A percentile compares a stretch with the other conserved stretches of the same genome.
These are phyloP conservation scores for Salpingus planirostris DNA, from an alignment of 2,888 invertebrate genomes.

Conservation along the genomic window DNA sequence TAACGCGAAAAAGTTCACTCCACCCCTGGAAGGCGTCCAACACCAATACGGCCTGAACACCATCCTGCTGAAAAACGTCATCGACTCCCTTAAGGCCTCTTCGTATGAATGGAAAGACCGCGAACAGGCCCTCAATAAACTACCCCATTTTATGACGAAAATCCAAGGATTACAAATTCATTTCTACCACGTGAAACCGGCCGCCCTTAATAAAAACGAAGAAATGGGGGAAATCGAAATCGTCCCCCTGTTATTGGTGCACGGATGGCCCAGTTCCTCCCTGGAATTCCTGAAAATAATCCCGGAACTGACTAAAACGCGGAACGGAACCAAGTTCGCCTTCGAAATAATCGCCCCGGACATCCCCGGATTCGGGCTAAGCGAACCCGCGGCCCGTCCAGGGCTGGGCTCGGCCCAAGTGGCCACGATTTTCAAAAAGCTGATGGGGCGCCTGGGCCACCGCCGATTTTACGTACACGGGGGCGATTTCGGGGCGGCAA, in stretches of 20 bases:
- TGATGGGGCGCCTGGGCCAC: slow-evolving; percentile 63
- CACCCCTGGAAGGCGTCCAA: slow-evolving; percentile 55
- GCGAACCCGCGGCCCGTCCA: slow-evolving; percentile 49
- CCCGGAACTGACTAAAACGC: slow-evolving; percentile 50
- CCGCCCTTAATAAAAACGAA: too few relatives aligned
- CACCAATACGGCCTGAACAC: slow-evolving; percentile 80
- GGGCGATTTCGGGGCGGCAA: slow-evolving; percentile 72
- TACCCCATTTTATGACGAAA: slow-evolving; percentile 60
- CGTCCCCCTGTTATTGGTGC: slow-evolving; percentile 61
- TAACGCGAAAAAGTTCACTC: slow-evolving; percentile 33
- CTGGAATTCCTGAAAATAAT: slow-evolving; percentile 73
- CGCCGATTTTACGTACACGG: slow-evolving; percentile 63
- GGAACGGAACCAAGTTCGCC: slow-evolving; percentile 47
- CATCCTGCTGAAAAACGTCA: slow-evolving; percentile 50
- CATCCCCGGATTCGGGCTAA: slow-evolving; percentile 47
- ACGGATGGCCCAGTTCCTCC: slow-evolving; percentile 87
- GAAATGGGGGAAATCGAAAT: slow-evolving; percentile 34
- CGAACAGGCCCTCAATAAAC: slow-evolving; percentile 53
- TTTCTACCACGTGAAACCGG: slow-evolving; percentile 46
- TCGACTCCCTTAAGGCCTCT: slow-evolving; percentile 70
- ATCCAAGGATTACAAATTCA: slow-evolving; percentile 63
- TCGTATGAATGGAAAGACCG: slow-evolving; percentile 59
- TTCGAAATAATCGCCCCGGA: slow-evolving; percentile 57
- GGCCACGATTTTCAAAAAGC: slow-evolving; percentile 51
- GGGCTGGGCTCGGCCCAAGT: slow-evolving; percentile 52